phyloP scores from a whole-genome alignment of 2,888 invertebrate species.

The Ochropleura plecta region DNA sequence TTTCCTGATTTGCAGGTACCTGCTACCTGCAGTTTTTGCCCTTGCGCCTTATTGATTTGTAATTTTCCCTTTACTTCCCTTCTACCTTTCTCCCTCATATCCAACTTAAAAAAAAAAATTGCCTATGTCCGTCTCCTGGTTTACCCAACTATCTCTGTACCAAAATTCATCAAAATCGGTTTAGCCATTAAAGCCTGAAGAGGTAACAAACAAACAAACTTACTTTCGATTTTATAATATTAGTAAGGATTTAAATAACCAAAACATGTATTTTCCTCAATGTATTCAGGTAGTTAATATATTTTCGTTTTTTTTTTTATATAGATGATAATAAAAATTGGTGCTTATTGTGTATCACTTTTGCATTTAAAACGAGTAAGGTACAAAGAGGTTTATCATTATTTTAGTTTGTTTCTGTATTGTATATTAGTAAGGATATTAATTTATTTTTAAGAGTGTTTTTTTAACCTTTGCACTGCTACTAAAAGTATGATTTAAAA shows the following conservation, averaged over 20 bases:
- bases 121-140: too few relatives aligned
- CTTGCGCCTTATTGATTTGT: too few relatives aligned
- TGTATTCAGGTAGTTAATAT: conserved; percentile 21
- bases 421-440: conserved; percentile 28
- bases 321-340: conserved; percentile 30
- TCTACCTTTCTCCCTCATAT: too few relatives aligned
- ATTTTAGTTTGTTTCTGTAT: neutral
- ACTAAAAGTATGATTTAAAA: neutral
- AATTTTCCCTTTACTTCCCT: too few relatives aligned
- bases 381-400: conserved; percentile 54
- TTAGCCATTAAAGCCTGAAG: too few relatives aligned
- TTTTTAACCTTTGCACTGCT: neutral
- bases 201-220: too few relatives aligned
- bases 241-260: conserved; percentile 30
- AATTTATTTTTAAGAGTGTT: conserved; percentile 20
- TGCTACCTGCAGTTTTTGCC: too few relatives aligned
- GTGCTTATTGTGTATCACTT: conserved; percentile 55
- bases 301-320: conserved; percentile 2
- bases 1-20: too few relatives aligned
- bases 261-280: conserved; percentile 41
- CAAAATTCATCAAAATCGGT: too few relatives aligned
- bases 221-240: too few relatives aligned
- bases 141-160: too few relatives aligned
- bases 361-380: conserved; percentile 65
- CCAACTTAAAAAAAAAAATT: too few relatives aligned